Percentiles rank a stretch among this genome's conserved stretches.
These are phyloP conservation scores for Piaya cayana DNA, from an alignment of 2,113 vertebrate species.

Conservation along the genomic window DNA sequence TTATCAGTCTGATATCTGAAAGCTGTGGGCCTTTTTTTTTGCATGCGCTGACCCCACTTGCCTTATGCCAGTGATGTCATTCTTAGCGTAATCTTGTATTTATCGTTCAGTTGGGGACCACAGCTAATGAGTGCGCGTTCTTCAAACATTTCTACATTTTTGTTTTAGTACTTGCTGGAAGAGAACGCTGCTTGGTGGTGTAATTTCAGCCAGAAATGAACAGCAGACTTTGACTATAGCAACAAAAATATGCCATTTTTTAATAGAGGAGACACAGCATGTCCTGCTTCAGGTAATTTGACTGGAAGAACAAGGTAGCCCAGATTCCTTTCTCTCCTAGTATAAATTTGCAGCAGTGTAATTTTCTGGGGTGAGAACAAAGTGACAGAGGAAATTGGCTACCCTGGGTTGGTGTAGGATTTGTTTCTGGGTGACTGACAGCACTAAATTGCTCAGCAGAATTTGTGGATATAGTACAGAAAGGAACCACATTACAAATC, in stretches of 20 bases:
- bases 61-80: background rate
- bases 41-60: background rate
- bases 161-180: conserved; percentile 84
- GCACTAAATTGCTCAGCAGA: background rate
- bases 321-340: background rate
- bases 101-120: background rate
- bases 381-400: background rate
- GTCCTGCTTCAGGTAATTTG: conserved; percentile 79
- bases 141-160: background rate
- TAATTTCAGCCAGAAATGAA: conserved; percentile 79
- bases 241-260: conserved; percentile 75
- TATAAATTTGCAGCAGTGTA: background rate
- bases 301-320: background rate
- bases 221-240: conserved; percentile 69
- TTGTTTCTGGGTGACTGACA: background rate
- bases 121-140: background rate
- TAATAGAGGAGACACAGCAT: conserved; percentile 72
- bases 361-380: background rate
- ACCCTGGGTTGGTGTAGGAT: background rate
- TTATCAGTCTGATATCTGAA: background rate
- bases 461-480: background rate
- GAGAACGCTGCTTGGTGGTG: conserved; percentile 83
- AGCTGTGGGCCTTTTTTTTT: background rate
- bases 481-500: background rate
- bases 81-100: background rate